phyloP scores from a whole-genome alignment of 2,888 invertebrate species.

The Trichopria drosophilae region DNA sequence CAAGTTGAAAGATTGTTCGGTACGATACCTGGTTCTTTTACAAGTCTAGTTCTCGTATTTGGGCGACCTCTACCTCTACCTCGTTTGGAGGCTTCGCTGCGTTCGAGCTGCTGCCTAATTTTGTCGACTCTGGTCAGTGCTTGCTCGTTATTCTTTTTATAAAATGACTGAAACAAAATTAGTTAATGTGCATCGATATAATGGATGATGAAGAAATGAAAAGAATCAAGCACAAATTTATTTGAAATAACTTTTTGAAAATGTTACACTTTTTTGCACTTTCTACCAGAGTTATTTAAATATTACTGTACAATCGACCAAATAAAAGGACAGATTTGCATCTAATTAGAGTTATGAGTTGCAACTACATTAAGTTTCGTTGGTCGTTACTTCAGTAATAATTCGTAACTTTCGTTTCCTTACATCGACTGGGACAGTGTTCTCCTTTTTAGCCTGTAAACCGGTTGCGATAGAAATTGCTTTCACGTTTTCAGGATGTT shows the following conservation, averaged over 20 bases:
- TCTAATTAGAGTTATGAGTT: too few relatives aligned
- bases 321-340: not conserved
- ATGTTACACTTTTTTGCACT: too few relatives aligned
- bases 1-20: conserved; percentile 16
- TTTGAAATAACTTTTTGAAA: too few relatives aligned
- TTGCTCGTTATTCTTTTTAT: conserved; percentile 48
- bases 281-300: too few relatives aligned
- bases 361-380: too few relatives aligned
- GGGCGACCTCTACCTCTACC: conserved; percentile 42
- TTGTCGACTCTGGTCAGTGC: conserved; percentile 15
- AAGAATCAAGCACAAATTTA: conserved; percentile 12
- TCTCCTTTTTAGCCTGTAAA: conserved; percentile 36
- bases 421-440: conserved; percentile 33
- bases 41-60: conserved; percentile 41
- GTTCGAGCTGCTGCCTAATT: conserved; percentile 21
- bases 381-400: too few relatives aligned
- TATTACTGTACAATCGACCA: conserved; percentile 3
- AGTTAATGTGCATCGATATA: conserved; percentile 13
- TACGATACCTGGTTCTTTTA: conserved; percentile 57
- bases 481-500: conserved; percentile 75
- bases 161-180: conserved; percentile 45
- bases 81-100: conserved; percentile 39
- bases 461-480: conserved; percentile 49
- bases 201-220: conserved; percentile 1
- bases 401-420: conserved; percentile 22